Evolutionary conservation across 1,140 invertebrate genomes (phyloP).

Genomic region (Drosophila ficusphila): DNA sequence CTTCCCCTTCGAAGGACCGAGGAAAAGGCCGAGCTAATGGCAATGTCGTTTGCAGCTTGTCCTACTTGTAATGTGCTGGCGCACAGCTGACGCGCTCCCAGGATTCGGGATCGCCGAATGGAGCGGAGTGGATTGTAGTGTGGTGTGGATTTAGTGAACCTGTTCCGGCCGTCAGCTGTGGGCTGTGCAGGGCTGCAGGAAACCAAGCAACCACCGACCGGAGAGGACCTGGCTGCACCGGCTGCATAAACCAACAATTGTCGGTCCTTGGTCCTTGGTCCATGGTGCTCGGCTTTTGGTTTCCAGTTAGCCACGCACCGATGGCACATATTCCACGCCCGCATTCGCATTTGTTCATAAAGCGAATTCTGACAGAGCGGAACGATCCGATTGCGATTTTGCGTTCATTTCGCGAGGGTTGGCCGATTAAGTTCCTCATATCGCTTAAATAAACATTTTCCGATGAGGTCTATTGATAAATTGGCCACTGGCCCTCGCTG

Average conservation of each 20-base stretch:
- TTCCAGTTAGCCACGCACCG: conserved; percentile 65
- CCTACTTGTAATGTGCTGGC: conserved; percentile 82
- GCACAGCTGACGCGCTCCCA: conserved; percentile 79
- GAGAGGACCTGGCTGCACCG: conserved; percentile 70
- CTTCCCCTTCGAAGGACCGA: conserved; percentile 13
- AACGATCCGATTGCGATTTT: conserved; percentile 73
- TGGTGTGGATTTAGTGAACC: conserved; percentile 71
- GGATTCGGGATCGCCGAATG: too few relatives aligned
- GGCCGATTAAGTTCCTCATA: conserved; percentile 62
- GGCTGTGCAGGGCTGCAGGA: conserved; percentile 7
- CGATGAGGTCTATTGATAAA: conserved; percentile 62
- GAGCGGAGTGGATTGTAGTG: conserved; percentile 30
- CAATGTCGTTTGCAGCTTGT: conserved; percentile 79
- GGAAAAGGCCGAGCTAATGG: conserved; percentile 54
- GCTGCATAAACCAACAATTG: conserved; percentile 83
- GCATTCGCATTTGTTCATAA: conserved; percentile 71
- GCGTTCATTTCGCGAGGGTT: conserved; percentile 35
- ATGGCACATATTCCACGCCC: conserved; percentile 79
- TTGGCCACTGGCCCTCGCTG: conserved; percentile 53
- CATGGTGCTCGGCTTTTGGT: conserved; percentile 16
- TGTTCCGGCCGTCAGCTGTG: conserved; percentile 68
- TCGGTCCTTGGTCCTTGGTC: conserved; percentile 39
- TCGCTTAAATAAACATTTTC: conserved; percentile 69
- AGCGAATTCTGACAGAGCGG: conserved; percentile 70
- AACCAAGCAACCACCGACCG: conserved; percentile 64